Percentiles rank a stretch among this genome's conserved stretches.
Conservation (phyloP, 2,797 vertebrate genomes). For the Cygnus olor region DNA sequence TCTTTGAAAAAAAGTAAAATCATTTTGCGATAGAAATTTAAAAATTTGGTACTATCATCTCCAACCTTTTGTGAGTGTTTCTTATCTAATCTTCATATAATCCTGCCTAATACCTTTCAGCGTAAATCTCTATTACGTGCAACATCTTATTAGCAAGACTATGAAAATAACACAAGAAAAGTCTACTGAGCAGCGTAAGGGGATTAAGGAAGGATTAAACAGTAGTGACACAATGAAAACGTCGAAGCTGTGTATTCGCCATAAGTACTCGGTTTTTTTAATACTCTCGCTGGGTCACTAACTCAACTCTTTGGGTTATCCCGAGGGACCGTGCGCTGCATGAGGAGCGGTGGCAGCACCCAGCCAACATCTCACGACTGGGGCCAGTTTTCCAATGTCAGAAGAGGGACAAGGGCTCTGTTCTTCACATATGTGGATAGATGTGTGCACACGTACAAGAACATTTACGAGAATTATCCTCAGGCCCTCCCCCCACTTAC, state of each 20-base stretch:
- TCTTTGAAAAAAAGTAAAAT: neutral
- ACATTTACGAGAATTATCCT: neutral
- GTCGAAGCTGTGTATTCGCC: neutral
- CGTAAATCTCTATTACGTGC: constrained; percentile 43
- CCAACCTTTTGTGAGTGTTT: neutral
- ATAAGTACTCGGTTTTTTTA: neutral
- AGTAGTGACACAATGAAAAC: constrained; percentile 19
- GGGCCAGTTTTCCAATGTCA: accelerated
- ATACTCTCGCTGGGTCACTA: neutral
- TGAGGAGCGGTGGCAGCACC: neutral
- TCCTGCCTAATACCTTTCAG: constrained; percentile 66
- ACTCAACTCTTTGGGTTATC: neutral
- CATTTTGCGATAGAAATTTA: neutral
- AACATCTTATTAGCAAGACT: constrained; percentile 56
- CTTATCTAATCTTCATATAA: constrained; percentile 61
- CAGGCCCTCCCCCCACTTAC: neutral
- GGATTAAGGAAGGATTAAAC: constrained; percentile 54
- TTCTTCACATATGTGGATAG: accelerated
- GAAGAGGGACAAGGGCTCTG: accelerated
- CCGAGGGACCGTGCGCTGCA: accelerated
- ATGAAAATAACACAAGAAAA: constrained; percentile 44
- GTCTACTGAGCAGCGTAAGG: constrained; percentile 11
- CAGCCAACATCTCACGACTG: accelerated
- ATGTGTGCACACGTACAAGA: neutral
- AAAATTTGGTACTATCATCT: neutral